Evolutionary conservation across 2,797 vertebrate genomes (phyloP).

Genomic region (Ataeniobius toweri): DNA sequence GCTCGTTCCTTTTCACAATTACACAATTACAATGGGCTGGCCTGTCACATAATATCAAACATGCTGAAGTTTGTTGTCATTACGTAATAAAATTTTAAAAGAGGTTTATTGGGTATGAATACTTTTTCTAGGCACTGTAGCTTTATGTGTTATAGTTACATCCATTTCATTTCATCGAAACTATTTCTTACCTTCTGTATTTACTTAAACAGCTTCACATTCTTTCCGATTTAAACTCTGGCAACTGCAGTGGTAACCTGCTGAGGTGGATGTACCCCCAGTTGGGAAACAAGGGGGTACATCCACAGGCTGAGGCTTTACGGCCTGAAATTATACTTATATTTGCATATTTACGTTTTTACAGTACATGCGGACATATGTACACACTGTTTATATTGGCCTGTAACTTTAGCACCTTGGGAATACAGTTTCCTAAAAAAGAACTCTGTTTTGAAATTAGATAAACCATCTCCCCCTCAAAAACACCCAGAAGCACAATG

Average conservation of each 20-base stretch:
- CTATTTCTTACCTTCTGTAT: neutral
- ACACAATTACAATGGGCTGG: neutral
- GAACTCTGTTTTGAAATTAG: conserved; percentile 48
- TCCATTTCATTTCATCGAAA: neutral
- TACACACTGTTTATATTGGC: conserved; percentile 29
- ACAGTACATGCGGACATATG: conserved; percentile 12
- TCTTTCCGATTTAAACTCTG: conserved; percentile 7
- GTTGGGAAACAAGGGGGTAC: conserved; percentile 16
- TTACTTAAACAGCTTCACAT: conserved; percentile 6
- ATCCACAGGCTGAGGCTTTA: neutral
- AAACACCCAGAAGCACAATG: conserved; percentile 25
- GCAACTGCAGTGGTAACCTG: conserved; percentile 6
- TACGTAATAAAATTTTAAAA: neutral
- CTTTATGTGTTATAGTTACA: neutral
- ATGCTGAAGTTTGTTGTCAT: neutral
- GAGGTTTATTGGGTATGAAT: neutral
- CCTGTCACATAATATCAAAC: neutral
- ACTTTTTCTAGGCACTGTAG: neutral
- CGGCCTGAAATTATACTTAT: conserved; percentile 5
- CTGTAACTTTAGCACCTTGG: conserved; percentile 42
- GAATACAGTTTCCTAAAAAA: conserved; percentile 55
- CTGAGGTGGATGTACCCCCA: conserved; percentile 3
- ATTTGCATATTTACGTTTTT: conserved; percentile 32
- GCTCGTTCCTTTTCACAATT: too few species aligned
- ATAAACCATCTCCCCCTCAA: conserved; percentile 48